Conservation (phyloP, 2,113 vertebrate species). For the Ardeotis arabs region DNA sequence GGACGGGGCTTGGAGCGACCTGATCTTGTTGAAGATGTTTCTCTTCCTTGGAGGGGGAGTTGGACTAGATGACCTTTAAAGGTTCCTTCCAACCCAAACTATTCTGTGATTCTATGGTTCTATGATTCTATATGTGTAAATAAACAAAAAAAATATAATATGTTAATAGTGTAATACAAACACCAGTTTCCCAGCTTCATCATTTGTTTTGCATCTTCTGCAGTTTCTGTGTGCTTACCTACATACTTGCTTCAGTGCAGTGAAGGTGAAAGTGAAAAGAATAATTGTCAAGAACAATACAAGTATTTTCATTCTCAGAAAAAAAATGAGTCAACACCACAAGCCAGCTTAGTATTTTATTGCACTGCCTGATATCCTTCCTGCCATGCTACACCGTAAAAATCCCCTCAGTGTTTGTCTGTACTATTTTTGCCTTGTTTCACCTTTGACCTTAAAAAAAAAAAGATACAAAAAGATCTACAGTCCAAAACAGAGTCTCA, state of each 20-base stretch:
- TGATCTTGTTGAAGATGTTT: no score
- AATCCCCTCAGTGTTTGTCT: background rate
- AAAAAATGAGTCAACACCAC: background rate
- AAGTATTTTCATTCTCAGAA: background rate
- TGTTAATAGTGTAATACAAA: background rate
- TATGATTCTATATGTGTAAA: no score
- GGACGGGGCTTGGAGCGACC: no score
- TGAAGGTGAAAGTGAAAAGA: background rate
- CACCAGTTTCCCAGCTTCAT: background rate
- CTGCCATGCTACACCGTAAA: background rate
- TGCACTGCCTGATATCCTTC: background rate
- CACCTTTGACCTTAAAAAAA: background rate
- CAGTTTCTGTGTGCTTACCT: background rate
- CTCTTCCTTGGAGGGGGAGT: no score
- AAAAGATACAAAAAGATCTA: background rate
- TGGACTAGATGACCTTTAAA: no score
- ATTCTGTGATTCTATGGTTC: no score
- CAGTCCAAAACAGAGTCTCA: background rate
- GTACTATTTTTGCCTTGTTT: background rate
- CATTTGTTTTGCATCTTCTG: background rate
- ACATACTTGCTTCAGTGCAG: background rate
- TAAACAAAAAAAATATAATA: no score
- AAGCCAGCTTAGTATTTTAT: background rate
- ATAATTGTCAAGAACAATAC: background rate
- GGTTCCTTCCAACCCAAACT: no score